Evolutionary conservation across 2,113 vertebrate genomes (phyloP), one percentile per base, ranked within the genome.

Genomic region (Mesembrinibis cayennensis): DNA sequence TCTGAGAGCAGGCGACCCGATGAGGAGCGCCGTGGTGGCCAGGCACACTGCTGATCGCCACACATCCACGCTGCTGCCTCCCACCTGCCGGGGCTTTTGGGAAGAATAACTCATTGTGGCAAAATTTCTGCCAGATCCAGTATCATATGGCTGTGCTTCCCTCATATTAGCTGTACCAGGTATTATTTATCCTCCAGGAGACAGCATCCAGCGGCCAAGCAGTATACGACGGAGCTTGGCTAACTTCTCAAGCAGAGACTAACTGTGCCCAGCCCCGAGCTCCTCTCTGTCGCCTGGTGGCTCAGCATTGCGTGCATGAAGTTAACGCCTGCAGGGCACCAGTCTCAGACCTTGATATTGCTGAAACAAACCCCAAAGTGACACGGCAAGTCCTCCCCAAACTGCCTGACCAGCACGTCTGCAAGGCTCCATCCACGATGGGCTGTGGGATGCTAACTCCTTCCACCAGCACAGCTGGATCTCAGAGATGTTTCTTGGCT

Each of bases 271-370:
- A 52, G 49, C 62, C 71, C 56, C 1, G 11, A 76, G 66, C 52
- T 71, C 62, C 80, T 67, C 50, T 23, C 21, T 80, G 56, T 61
- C 86, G 66, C 8, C 52, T 17, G 49, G 40, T 12, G 40, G 40
- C 53, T 80, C 47, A 36, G 22, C 22, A 6, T 6, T 18, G 13
- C 1, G 1, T 11, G n/a, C 4, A 0, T 17, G 29, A 27, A 25
- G 21, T 6, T 6, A 10, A 26, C 3, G 0, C 29, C 56, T 40
- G 76, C 72, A n/a, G 38, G 73, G 18, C 73, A 56, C 49, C 63
- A 44, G 16, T 29, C 71, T 52, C 29, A 27, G 40, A 30, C 13
- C 44, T 38, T 29, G 40, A 18, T 0, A 4, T 59, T 21, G 53
- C 62, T 74, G 49, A 49, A 90, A 12, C 38, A 36, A 62, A 18